Base-by-base conservation (phyloP, 2,888 invertebrate genomes). In the Siphlonurus alternatus region DNA sequence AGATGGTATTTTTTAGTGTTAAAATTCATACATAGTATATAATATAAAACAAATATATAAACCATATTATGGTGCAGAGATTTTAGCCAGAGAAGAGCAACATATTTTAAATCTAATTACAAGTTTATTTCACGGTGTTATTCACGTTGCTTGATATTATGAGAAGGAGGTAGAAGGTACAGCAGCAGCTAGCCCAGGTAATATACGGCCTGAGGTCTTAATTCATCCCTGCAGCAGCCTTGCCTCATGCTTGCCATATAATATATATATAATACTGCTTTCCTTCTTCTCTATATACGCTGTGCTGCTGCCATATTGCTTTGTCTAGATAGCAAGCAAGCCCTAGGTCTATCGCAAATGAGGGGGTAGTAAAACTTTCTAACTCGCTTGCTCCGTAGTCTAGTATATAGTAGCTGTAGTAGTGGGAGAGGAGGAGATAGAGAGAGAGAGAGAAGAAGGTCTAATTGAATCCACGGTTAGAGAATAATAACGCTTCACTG, bases 401-500 rank as follows among this genome's bases (percentile, higher is more conserved):
- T 38, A 5, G n/a, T n/a, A n/a, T n/a, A n/a, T n/a, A n/a, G n/a
- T n/a, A n/a, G 5, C 38, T 38, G 7, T 22, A 56, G 56, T 22
- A 56, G 5, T 22, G 7, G 22, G 5, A n/a, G 56, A n/a, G 56
- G n/a, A 7, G 7, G 56, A 56, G 38, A 38, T 5, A 38, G 38
- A 38, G 56, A 56, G 56, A 22, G 56, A 22, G 56, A 56, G 56
- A 56, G n/a, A 22, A n/a, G 56, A 56, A 22, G 56, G 56, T 56
- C 56, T 56, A 56, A 56, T 56, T 56, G 56, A 56, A 56, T 56
- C 20, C 56, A 56, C 56, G 56, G 56, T 56, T 56, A 56, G 56
- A 56, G 56, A 56, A 56, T 56, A 56, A 56, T 56, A 56, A 56
- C 56, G 56, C 56, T 56, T 56, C 56, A 56, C 56, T 56, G 56